Evolutionary conservation across 2,888 invertebrate genomes (phyloP), one percentile per base, ranked within the genome.

Genomic region (Epirrhoe tristata): DNA sequence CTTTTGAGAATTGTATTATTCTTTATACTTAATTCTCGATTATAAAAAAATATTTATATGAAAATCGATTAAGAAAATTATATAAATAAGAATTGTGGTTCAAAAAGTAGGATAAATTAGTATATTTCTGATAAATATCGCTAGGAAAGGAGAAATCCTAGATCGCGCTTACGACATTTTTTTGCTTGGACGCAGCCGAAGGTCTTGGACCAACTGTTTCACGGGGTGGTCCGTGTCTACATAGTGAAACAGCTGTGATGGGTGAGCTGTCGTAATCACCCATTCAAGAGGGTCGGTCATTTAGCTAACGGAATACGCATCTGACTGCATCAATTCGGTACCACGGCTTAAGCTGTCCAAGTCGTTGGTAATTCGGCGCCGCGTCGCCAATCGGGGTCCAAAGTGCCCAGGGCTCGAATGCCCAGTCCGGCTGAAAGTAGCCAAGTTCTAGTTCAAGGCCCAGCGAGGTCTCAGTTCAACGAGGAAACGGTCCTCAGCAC

Each of bases 211-310:
- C 12, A 6, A 7, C 1, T 0, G 0, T 6, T 0, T 5, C 3
- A 5, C 0, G 52, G 55, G 66, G 66, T 58, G 58, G 66, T 67
- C 66, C 66, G 58, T 62, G 66, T 63, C 66, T 67, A 58, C 62
- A 55, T 62, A 67, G 62, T 62, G 39, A 43, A 55, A 51, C 66
- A 67, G 66, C 34, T 32, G 54, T 63, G 62, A 62, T 16, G 50
- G 66, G 62, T 51, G 66, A 36, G 51, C 66, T 67, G 66, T 66
- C n/a, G 34, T 17, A 58, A 6, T 39, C 66, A 54, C 62, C 58
- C 7, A n/a, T 64, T 32, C 43, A 36, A 5, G 7, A 3, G 39
- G 58, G 10, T 63, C 52, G 46, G 58, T 52, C 58, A 57, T 53
- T 31, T 43, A 31, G 57, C 52, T n/a, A n/a, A 34, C 24, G 39